Conservation (phyloP, 2,113 vertebrate species). For the Channa maculata region DNA sequence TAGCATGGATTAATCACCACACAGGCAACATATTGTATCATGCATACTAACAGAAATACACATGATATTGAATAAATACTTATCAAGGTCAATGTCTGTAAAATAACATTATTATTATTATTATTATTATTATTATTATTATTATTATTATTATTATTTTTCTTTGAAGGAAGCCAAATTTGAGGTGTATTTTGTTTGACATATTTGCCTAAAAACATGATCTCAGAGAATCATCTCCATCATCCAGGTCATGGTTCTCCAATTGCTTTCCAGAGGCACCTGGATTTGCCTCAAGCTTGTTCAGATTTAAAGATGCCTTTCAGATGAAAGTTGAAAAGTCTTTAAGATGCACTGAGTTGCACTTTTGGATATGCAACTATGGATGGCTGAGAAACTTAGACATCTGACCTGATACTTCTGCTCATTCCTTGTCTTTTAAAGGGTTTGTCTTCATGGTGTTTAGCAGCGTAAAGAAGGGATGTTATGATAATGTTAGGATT, state of each 20-base stretch:
- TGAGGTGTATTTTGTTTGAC: slow-evolving; percentile 4
- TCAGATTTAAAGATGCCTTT: too few species aligned
- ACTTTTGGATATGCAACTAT: too few species aligned
- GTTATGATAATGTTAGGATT: slow-evolving; percentile 38
- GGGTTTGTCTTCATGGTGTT: slow-evolving; percentile 22
- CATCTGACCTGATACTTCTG: background rate
- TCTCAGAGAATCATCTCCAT: too few species aligned
- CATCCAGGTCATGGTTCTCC: too few species aligned
- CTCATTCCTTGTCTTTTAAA: slow-evolving; percentile 43
- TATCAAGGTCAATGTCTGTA: background rate
- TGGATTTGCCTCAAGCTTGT: too few species aligned
- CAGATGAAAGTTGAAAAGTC: too few species aligned
- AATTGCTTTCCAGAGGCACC: too few species aligned
- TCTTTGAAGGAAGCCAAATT: background rate
- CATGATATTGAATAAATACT: background rate
- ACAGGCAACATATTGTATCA: slow-evolving; percentile 10
- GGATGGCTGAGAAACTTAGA: too few species aligned
- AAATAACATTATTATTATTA: background rate
- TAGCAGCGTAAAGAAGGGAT: slow-evolving; percentile 32
- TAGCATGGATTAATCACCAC: slow-evolving; percentile 6
- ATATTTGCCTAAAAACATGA: background rate
- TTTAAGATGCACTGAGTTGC: too few species aligned
- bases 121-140: too few species aligned
- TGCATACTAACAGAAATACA: background rate
- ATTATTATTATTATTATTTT: too few species aligned